A percentile compares a stretch with the other conserved stretches of the same genome.
phyloP scores from a whole-genome alignment of 2,888 invertebrate species.

The Cataglyphis rosenhaueri region DNA sequence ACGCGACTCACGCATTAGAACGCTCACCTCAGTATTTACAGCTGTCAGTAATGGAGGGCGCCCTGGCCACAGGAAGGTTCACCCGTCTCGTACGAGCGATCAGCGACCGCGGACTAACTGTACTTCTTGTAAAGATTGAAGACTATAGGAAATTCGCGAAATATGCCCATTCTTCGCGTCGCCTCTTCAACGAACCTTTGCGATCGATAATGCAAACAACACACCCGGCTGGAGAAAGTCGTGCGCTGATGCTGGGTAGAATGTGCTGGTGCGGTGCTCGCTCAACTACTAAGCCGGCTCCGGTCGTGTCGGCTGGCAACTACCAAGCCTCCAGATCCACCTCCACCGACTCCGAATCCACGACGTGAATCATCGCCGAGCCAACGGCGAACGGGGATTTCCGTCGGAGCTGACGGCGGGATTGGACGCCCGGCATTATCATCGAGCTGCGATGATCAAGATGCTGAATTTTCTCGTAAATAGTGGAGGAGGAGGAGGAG shows the following conservation, averaged over 20 bases:
- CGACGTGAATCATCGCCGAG: background rate
- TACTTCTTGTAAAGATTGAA: slow-evolving; percentile 81
- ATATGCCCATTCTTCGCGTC: slow-evolving; percentile 78
- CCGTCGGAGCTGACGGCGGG: background rate
- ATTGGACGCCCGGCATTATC: slow-evolving; percentile 46
- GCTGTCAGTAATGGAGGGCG: slow-evolving; percentile 4
- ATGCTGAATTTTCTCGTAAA: slow-evolving; percentile 30
- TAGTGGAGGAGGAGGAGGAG: background rate
- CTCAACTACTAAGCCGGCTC: slow-evolving; percentile 10
- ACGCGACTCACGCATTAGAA: background rate
- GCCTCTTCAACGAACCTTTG: background rate
- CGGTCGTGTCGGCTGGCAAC: background rate
- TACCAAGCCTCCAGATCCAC: background rate
- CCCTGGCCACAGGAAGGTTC: background rate
- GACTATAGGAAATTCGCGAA: slow-evolving; percentile 79
- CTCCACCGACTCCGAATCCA: slow-evolving; percentile 9
- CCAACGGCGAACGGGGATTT: slow-evolving; percentile 49
- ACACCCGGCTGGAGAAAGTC: background rate
- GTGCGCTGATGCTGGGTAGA: background rate
- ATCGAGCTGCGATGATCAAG: slow-evolving; percentile 13
- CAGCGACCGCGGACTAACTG: slow-evolving; percentile 64
- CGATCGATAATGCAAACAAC: slow-evolving; percentile 37
- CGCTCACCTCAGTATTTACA: slow-evolving; percentile 56
- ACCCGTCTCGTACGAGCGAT: background rate
- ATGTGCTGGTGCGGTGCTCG: slow-evolving; percentile 2